Evolutionary conservation across 1,140 invertebrate genomes (phyloP), one percentile per base, ranked within the genome.

Genomic region (Bombus pascuorum): DNA sequence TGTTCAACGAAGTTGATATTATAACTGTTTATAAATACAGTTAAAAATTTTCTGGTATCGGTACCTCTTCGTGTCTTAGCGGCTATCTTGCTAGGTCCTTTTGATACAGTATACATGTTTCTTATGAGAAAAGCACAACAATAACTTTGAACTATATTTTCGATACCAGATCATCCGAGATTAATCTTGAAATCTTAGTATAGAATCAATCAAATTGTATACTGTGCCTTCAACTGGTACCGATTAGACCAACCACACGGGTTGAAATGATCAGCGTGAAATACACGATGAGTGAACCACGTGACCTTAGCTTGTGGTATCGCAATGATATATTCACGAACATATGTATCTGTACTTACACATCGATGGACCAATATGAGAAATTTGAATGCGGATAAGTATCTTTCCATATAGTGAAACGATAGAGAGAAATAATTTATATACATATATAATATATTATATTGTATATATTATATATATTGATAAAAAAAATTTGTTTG

Each of bases 11-110:
- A 8, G 10, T 13, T 18, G 10, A 59, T 57, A 62, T 57, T 79
- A 57, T 12, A 34, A 80, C 32, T 32, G 42, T 32, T 74, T 75
- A 39, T 34, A 32, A 74, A 65, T 71, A n/a, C 15, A 73, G 34
- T 65, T 22, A 83, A 83, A 70, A 44, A 76, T 74, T 62, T 78
- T 59, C 8, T 47, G 1, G 15, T 39, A 68, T 28, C 1, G 73
- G 94, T 95, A 98, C 97, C 97, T 96, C 97, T 96, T 92, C 97
- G 96, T 88, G 97, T 97, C 96, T 98, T 98, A 75, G 97, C 97
- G 88, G 98, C 97, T 92, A 98, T 97, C 95, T 98, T 98, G 95
- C 97, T 98, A 76, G 97, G 97, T 81, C 97, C 97, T 96, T 98
- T 98, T 82, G 97, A 97, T 89, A 98, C 97, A 90, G 97, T 98